Evolutionary conservation across 2,888 invertebrate species (phyloP), one percentile per base, ranked within the genome.

Genomic region (Pimpla rufipes): DNA sequence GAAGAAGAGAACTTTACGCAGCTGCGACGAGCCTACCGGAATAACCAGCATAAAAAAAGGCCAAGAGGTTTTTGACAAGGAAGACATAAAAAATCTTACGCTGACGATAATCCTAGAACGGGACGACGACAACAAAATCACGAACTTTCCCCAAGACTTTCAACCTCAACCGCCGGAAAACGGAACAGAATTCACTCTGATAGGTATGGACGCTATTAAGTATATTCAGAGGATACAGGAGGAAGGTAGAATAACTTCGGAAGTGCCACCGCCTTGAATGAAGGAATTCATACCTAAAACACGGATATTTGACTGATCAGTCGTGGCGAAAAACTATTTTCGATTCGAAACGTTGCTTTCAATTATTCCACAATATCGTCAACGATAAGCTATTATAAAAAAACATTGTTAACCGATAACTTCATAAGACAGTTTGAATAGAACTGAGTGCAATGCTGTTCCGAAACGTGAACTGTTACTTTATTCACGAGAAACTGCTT

Each of bases 81-180:
- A 88, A n/a, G 87, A 90, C 40, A 74, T 90, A 13, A 84, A 76
- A 35, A 88, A 88, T 74, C 78, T 89, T 7, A 90, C 87, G 21
- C 83, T 89, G 1, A 87, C 86, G 50, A 86, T 89, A 45, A 87
- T 88, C 11, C 52, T 88, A 2, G 89, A 89, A 66, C 88, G 88
- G 5, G 87, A 89, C 59, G 85, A 87, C n/a, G 80, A 79, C 16
- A 87, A 85, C 52, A 78, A 66, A 5, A 29, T 85, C 2, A 13
- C 82, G 5, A 89, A 89, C 67, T 89, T 89, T 50, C 90, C 88
- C 0, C 89, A 87, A 64, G 85, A 90, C 66, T 89, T 89, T 16
- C 45, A 81, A 13, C 86, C 88, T 6, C 88, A 86, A 29, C 88
- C 90, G 11, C 62, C 87, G 4, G 70, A 59, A 5, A 89, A 89